Evolutionary conservation across 2,113 vertebrate genomes (phyloP).

Genomic region (Ellobius talpinus): DNA sequence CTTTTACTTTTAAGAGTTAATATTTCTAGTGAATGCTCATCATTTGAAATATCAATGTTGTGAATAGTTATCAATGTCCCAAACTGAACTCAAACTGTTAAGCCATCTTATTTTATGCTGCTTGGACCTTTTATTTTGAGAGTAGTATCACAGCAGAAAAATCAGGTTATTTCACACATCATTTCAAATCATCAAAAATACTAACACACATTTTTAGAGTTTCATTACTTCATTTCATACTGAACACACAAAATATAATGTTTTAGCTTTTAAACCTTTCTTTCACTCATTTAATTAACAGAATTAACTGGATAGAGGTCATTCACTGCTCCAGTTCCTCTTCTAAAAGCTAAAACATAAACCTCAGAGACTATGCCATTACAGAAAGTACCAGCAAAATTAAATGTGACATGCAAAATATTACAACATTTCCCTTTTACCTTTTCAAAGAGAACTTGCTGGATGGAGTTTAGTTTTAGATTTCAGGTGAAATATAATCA

Average conservation of each 20-base stretch:
- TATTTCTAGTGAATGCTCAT: background rate
- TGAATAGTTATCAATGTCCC: background rate
- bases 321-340: constrained; percentile 29
- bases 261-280: constrained; percentile 23
- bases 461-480: constrained; percentile 58
- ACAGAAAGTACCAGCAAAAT: constrained; percentile 60
- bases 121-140: constrained; percentile 49
- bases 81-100: background rate
- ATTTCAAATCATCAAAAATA: constrained; percentile 77
- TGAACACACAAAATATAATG: constrained; percentile 14
- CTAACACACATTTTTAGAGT: constrained; percentile 6
- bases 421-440: constrained; percentile 67
- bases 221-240: background rate
- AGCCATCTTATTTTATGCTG: constrained; percentile 40
- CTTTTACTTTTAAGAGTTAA: background rate
- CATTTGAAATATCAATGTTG: background rate
- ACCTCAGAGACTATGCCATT: constrained; percentile 53
- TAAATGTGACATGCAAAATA: constrained; percentile 69
- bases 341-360: constrained; percentile 62
- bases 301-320: constrained; percentile 33
- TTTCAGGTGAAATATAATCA: constrained; percentile 59
- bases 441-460: constrained; percentile 53
- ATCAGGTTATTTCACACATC: constrained; percentile 73
- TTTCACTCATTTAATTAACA: constrained; percentile 10
- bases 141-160: constrained; percentile 64